A percentile compares a stretch with the other conserved stretches of the same genome.
phyloP scores from a whole-genome alignment of 2,797 vertebrate species.

The Coluber constrictor region DNA sequence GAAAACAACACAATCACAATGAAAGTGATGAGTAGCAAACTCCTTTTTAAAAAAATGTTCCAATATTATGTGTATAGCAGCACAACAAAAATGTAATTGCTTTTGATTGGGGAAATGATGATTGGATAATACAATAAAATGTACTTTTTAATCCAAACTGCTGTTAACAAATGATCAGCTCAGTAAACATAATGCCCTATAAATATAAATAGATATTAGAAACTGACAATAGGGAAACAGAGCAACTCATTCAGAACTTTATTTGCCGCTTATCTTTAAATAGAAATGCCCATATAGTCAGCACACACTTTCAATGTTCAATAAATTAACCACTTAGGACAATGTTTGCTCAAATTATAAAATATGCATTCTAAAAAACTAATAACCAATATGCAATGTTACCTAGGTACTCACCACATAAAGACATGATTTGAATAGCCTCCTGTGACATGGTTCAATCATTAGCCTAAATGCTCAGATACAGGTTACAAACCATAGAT shows the following conservation, averaged over 20 bases:
- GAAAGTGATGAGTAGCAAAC: not conserved
- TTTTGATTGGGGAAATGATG: not conserved
- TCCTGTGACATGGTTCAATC: not conserved
- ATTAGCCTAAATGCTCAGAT: not conserved
- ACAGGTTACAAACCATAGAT: not conserved
- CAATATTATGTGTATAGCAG: not conserved
- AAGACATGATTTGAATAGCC: not conserved
- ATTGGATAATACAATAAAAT: slow-evolving; percentile 11
- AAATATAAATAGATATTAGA: not conserved
- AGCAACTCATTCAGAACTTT: not conserved
- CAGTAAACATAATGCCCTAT: not conserved
- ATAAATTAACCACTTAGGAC: not conserved
- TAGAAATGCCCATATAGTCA: not conserved
- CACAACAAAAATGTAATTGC: not conserved
- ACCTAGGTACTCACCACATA: not conserved
- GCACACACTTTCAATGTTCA: not conserved
- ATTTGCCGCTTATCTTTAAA: not conserved
- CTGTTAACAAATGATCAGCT: not conserved
- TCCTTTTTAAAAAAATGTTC: not conserved
- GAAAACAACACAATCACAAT: not conserved
- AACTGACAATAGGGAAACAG: not conserved
- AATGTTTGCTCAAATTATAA: not conserved
- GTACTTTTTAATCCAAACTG: not conserved
- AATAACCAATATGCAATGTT: not conserved
- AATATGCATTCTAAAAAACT: not conserved